Conservation (phyloP, 2,888 invertebrate genomes). For the Drosophila siamana region DNA sequence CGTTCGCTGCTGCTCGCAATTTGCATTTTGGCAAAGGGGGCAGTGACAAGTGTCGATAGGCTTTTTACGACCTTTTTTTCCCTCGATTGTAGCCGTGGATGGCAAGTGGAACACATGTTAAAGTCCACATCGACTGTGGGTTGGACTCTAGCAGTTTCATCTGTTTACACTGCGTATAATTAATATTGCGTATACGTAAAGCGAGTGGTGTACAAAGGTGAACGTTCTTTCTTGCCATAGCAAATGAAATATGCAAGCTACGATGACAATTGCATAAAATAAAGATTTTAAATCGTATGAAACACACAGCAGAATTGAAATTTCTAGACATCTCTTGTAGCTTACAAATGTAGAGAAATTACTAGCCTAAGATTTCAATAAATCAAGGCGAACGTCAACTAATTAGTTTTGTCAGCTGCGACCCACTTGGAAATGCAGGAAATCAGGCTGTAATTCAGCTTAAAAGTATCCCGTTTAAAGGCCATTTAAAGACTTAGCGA, state of each 20-base stretch:
- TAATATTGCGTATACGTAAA: neutral
- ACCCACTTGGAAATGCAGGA: neutral
- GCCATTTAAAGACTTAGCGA: constrained; percentile 5
- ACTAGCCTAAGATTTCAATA: no score
- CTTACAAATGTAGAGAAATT: no score
- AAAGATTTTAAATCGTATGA: no score
- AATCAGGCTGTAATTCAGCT: neutral
- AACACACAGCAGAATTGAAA: no score
- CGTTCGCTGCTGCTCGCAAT: constrained; percentile 5
- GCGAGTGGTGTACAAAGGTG: neutral
- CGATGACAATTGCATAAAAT: no score
- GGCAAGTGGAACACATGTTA: neutral
- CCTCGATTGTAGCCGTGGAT: neutral
- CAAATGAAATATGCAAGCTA: no score
- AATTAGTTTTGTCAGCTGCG: no score
- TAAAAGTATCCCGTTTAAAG: constrained; percentile 2
- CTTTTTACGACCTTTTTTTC: neutral
- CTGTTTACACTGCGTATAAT: no score
- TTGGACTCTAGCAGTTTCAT: neutral
- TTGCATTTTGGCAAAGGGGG: constrained; percentile 5
- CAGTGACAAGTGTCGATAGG: constrained; percentile 5
- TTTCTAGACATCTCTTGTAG: no score
- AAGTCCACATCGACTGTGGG: neutral
- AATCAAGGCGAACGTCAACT: no score
- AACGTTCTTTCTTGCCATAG: no score